These are phyloP conservation scores for Bucco capensis DNA, from an alignment of 2,113 vertebrate species.

Conservation along the genomic window DNA sequence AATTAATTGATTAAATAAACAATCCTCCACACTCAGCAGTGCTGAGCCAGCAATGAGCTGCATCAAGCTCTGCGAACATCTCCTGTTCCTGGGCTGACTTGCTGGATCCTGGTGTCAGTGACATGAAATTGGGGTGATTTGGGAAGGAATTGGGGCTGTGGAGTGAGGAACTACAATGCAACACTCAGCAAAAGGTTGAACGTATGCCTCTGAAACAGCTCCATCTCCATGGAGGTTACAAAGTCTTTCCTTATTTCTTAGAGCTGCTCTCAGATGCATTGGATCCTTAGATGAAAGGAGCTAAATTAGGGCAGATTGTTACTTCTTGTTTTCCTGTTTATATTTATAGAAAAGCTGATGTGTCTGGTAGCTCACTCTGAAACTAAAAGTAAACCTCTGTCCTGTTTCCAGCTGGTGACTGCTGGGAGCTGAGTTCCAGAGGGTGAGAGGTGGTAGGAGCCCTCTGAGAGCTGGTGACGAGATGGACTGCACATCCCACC, in stretches of 20 bases:
- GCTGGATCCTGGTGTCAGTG: not conserved
- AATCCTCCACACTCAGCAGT: not conserved
- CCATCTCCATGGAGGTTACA: not conserved
- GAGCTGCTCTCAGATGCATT: constrained; percentile 2
- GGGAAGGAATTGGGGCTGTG: not conserved
- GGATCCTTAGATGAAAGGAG: constrained; percentile 39
- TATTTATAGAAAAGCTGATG: constrained; percentile 34
- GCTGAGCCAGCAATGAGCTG: not conserved
- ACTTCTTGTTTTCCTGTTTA: constrained; percentile 32
- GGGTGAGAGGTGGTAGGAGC: not conserved
- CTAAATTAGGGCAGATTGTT: constrained; percentile 43
- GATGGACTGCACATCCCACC: not conserved
- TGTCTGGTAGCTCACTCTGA: not conserved
- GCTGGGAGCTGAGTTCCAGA: not conserved
- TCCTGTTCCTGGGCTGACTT: not conserved
- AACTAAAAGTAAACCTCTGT: not conserved
- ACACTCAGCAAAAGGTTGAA: not conserved
- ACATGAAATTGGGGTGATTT: not conserved
- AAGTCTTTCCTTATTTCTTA: not conserved
- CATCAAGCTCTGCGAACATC: not conserved
- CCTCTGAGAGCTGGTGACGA: fast-evolving
- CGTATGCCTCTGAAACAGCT: not conserved
- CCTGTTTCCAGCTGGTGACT: not conserved
- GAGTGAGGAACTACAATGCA: not conserved
- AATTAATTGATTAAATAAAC: constrained; percentile 47